A percentile compares a stretch with the other conserved stretches of the same genome.
These are phyloP conservation scores for Tarsius wallacei DNA, from an alignment of 2,797 vertebrate genomes.

Conservation along the genomic window DNA sequence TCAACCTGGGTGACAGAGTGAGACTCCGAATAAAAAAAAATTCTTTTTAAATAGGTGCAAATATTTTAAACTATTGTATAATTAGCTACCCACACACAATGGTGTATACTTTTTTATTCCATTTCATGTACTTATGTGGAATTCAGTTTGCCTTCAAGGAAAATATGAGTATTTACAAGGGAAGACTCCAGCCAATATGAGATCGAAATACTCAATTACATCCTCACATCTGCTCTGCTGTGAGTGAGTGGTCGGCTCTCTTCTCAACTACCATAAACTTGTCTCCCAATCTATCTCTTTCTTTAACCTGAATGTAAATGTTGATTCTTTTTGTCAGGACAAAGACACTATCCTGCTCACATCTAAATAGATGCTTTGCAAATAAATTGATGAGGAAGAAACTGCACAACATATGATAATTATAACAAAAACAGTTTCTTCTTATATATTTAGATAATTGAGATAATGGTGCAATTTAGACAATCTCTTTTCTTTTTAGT, in stretches of 20 bases:
- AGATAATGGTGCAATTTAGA: neutral
- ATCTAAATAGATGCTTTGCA: constrained; percentile 2
- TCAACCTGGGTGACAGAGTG: no score
- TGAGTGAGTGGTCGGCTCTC: neutral
- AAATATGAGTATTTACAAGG: neutral
- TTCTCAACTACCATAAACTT: neutral
- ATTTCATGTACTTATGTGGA: neutral
- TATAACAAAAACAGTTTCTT: neutral
- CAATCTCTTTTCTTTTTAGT: neutral
- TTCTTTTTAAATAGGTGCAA: neutral
- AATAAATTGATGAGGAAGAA: neutral
- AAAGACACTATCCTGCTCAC: neutral
- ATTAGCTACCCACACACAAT: neutral
- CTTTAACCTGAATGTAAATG: neutral
- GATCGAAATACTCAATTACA: neutral
- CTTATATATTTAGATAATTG: neutral
- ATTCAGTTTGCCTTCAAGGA: neutral
- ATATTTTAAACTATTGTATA: neutral
- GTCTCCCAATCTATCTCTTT: neutral
- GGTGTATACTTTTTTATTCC: neutral
- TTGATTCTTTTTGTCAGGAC: neutral
- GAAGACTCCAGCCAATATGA: neutral
- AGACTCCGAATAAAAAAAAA: no score
- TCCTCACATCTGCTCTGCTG: neutral
- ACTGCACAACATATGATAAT: neutral